Base-by-base conservation (phyloP, 2,888 invertebrate species). In the Itoplectis maculator region DNA sequence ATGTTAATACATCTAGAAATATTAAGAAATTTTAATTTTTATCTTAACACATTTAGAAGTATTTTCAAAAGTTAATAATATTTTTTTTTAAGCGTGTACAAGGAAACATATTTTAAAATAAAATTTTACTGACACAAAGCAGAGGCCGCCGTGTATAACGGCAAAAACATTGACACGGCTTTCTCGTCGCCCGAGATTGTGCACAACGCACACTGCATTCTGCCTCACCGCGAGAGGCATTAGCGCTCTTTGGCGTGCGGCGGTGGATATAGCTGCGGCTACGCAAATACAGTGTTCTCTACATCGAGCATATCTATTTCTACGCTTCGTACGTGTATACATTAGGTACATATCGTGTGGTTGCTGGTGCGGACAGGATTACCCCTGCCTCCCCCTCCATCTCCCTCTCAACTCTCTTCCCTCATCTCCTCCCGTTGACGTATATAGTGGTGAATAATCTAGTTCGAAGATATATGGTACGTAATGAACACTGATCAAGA, bases 301-400 rank as follows among this genome's bases (percentile, higher is more conserved):
- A 56, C 40, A 72, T 56, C 59, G 29, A 18, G 11, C n/a, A 59
- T 61, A 68, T 61, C 11, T 68, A 49, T 76, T 29, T 61, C 20
- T 40, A 70, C 29, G 29, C 29, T 29, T 29, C n/a, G n/a, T n/a
- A n/a, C n/a, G 49, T 42, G 20, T 69, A 77, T 68, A 69, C 45
- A 81, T 78, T 59, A 79, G 59, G 29, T 56, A 45, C 47, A 61
- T 68, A 45, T 35, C 20, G 40, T 42, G 35, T 42, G 35, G 73
- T 42, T 65, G 15, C 42, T 79, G 74, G 69, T 51, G 81, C 37
- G 40, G 79, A 79, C 78, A 79, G 78, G 47, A 69, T 75, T 5
- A 2, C 29, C 29, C 29, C 29, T 29, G 3, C 29, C 29, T 5
- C 5, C 2, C 29, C 2, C 29, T 5, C 29, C 5, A 29, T 29